Evolutionary conservation across 2,797 vertebrate genomes (phyloP), one percentile per base, ranked within the genome.

Genomic region (Lepus townsendii): DNA sequence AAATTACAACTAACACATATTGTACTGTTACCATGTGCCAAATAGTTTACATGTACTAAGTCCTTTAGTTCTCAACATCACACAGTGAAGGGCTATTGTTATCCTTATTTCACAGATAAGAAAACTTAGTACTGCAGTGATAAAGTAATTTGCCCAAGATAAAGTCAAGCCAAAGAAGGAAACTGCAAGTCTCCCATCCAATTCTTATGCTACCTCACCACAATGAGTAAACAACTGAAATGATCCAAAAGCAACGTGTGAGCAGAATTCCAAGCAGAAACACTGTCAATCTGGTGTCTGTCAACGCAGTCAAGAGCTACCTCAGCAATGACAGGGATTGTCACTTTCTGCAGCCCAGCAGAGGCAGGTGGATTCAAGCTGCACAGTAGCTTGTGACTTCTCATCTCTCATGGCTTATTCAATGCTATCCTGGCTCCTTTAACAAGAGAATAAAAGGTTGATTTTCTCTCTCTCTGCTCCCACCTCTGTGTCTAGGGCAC

Each of bases 261-360:
- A 62, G 20, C n/a, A 65, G 50, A 57, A 26, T 30, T 75, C 47
- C 62, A 35, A 68, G 63, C 16, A 63, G 79, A 24, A 73, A 17
- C 2, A 1, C 32, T 6, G 38, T 19, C 32, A 50, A 9, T 7
- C 60, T 1, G 62, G 69, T 13, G 3, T 47, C 32, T 60, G 2
- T 30, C 82, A 42, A 7, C 38, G 13, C 32, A 1, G 2, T 8
- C 0, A 1, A n/a, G 27, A 82, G 42, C 20, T 0, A 8, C 32
- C 3, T 16, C 2, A 7, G 32, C 27, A 0, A 0, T 27, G 27
- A 75, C 63, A 27, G 7, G 30, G 14, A 30, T 10, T 0, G 0
- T 20, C 0, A 6, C 60, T 68, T 65, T 66, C 57, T 0, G 0
- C 19, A 35, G 75, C 3, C 16, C 54, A 17, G 24, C 57, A 38